Percentiles rank a stretch among this genome's conserved stretches.
These are phyloP conservation scores for Oikopleura vanhoeffeni DNA, from an alignment of 23 tunicate genomes.

Conservation along the genomic window DNA sequence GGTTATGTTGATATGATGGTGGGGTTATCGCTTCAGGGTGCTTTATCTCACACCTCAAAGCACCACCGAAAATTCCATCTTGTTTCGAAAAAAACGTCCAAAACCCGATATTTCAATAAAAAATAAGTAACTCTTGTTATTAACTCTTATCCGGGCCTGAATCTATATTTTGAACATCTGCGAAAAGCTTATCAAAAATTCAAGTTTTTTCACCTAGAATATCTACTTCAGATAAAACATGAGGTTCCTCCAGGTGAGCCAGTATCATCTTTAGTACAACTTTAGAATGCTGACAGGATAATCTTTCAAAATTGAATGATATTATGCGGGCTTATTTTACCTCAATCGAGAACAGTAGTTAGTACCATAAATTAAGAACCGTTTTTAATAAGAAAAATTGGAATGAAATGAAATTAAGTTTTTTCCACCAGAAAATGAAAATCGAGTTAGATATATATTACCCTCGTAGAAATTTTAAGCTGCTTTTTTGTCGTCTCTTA, in stretches of 20 bases:
- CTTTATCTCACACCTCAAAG: background rate
- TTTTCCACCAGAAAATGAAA: too few relatives aligned
- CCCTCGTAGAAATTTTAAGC: too few relatives aligned
- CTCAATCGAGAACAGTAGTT: too few relatives aligned
- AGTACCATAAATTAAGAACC: too few relatives aligned
- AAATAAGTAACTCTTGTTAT: background rate
- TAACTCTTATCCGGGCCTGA: background rate
- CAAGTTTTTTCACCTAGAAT: background rate
- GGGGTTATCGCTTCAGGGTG: background rate
- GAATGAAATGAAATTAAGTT: too few relatives aligned
- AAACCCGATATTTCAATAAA: background rate
- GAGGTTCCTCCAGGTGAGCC: background rate
- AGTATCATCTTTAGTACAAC: background rate
- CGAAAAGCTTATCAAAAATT: background rate
- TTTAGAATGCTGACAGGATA: too few relatives aligned
- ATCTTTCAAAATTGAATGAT: too few relatives aligned
- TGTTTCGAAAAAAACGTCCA: background rate
- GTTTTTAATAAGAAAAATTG: background rate
- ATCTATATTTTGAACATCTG: background rate
- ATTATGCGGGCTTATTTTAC: too few relatives aligned
- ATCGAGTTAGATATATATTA: too few relatives aligned
- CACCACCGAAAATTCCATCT: background rate
- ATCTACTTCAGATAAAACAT: background rate
- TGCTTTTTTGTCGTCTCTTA: too few relatives aligned
- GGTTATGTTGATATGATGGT: background rate